A percentile compares a stretch with the other conserved stretches of the same genome.
Conservation (phyloP, 2,113 vertebrate genomes). For the Crocuta crocuta region DNA sequence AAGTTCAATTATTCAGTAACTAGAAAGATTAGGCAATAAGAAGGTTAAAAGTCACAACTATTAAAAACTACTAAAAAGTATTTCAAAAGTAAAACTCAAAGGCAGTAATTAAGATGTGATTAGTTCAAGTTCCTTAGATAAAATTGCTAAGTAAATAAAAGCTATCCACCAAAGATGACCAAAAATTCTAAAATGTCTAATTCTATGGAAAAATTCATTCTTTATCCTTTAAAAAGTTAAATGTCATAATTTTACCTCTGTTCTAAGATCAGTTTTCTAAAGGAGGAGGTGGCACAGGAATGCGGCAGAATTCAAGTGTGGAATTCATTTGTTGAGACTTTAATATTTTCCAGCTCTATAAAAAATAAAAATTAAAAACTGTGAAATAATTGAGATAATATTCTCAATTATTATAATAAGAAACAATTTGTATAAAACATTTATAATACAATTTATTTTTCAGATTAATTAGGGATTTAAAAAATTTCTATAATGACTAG, state of each 20-base stretch:
- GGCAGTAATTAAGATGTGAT: constrained; percentile 11
- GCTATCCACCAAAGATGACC: not conserved
- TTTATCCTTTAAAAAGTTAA: constrained; percentile 58
- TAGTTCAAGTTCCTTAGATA: constrained; percentile 13
- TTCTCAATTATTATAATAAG: constrained; percentile 3
- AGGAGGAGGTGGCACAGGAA: constrained; percentile 89
- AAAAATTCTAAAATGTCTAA: constrained; percentile 45
- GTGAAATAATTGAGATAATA: constrained; percentile 5
- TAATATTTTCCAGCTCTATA: constrained; percentile 85
- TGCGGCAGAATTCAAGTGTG: constrained; percentile 88
- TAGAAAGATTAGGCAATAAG: not conserved
- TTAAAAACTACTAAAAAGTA: constrained; percentile 62
- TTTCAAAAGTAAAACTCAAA: constrained; percentile 66
- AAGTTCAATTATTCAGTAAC: constrained; percentile 20
- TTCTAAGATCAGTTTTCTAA: constrained; percentile 93
- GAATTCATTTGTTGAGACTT: constrained; percentile 93
- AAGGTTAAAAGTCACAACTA: constrained; percentile 22
- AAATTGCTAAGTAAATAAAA: constrained; percentile 61
- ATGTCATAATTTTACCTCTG: constrained; percentile 88
- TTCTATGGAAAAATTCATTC: constrained; percentile 30
- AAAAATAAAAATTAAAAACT: constrained; percentile 69
- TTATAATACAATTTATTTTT: constrained; percentile 47
- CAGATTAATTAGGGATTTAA: constrained; percentile 22
- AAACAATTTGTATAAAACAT: constrained; percentile 36
- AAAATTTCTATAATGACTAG: not conserved